Evolutionary conservation across 2,113 vertebrate genomes (phyloP), one percentile per base, ranked within the genome.

Genomic region (Thunnus maccoyii): DNA sequence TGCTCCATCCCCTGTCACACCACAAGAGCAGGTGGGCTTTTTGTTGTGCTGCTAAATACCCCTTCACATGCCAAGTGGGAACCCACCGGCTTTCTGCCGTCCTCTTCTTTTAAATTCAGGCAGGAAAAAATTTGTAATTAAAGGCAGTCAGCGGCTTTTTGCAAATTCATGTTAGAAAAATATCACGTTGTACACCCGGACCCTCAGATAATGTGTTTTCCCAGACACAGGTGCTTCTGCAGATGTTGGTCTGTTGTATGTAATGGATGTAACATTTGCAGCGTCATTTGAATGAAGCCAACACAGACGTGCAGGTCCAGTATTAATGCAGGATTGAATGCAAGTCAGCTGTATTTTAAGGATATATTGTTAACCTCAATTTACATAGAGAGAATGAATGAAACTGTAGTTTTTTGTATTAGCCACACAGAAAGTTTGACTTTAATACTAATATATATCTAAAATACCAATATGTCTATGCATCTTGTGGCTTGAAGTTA

Each of bases 11-110:
- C 68, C 9, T 4, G 47, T 72, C 51, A 22, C 77, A 64, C 57
- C 58, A 76, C 66, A 20, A 52, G 74, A 69, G 64, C 86, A 85
- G 84, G 72, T 83, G 79, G 76, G 76, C 63, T 86, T 73, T 75
- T 69, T 76, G 75, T 61, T 3, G 52, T 3, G 75, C 74, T 63
- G 58, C 61, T 78, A 62, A 72, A 82, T 76, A 5, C 56, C 61
- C 27, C 47, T 56, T 57, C 4, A 44, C 17, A 48, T 80, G 78
- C 72, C 78, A 74, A 50, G 54, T 56, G 30, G 46, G 12, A 70
- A 9, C 20, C 15, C 13, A 1, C 17, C 10, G 60, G 14, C 66
- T 73, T 48, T 62, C 14, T 65, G 16, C 27, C 15, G 16, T 60
- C 3, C 4, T 11, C 15, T 12, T 20, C 32, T 78, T 81, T 86